A percentile compares a stretch with the other conserved stretches of the same genome.
phyloP scores from a whole-genome alignment of 2,113 vertebrate genomes.

The Odontophorus gujanensis region DNA sequence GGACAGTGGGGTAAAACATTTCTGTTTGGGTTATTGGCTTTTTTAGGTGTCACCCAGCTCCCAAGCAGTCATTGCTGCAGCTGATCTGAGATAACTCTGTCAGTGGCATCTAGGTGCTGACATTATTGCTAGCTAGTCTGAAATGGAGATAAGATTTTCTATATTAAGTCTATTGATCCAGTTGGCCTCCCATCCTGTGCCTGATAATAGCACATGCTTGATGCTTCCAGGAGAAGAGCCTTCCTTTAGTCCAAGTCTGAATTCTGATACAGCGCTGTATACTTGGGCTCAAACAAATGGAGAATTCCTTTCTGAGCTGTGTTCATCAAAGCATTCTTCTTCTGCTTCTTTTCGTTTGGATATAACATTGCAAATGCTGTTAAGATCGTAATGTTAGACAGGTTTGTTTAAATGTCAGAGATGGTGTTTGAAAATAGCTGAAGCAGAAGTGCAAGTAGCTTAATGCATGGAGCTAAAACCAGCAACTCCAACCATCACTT shows the following conservation, averaged over 20 bases:
- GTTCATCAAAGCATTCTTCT: background rate
- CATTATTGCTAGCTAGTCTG: background rate
- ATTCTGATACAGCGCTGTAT: background rate
- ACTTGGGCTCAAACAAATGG: background rate
- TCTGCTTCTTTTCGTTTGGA: background rate
- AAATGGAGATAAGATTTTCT: conserved; percentile 53
- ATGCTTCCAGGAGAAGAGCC: background rate
- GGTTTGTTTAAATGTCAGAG: background rate
- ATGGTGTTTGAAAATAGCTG: background rate
- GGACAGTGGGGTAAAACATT: background rate
- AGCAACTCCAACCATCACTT: background rate
- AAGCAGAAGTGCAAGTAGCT: background rate
- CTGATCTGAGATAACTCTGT: conserved; percentile 52
- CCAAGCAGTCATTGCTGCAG: background rate
- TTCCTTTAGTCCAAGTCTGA: background rate
- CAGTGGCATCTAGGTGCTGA: conserved; percentile 63
- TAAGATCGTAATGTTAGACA: background rate
- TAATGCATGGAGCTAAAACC: background rate
- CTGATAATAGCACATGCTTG: conserved; percentile 23
- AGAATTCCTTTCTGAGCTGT: accelerated
- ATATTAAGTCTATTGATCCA: conserved; percentile 65
- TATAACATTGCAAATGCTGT: background rate
- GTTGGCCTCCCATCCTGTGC: conserved; percentile 31
- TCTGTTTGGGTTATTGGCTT: conserved; percentile 15
- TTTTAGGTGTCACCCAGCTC: background rate